Evolutionary conservation across 2,113 vertebrate species (phyloP).

Genomic region (Xiphophorus maculatus): DNA sequence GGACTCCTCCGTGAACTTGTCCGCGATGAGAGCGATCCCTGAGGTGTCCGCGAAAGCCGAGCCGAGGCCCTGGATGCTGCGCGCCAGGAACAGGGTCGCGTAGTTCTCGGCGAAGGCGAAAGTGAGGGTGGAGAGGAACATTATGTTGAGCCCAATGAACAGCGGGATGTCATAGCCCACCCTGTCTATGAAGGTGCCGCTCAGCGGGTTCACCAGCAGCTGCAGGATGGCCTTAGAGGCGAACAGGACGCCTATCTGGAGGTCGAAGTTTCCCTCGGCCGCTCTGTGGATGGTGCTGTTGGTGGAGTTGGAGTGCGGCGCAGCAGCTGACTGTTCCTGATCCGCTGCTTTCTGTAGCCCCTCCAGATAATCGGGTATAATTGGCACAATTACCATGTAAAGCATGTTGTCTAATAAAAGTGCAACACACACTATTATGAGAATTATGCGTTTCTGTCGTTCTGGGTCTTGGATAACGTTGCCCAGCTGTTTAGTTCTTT

Average conservation of each 20-base stretch:
- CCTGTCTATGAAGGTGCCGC: constrained; percentile 94
- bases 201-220: constrained; percentile 93
- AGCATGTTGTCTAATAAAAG: constrained; percentile 98
- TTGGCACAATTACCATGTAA: constrained; percentile 98
- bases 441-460: constrained; percentile 87
- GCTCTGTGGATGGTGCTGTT: constrained; percentile 61
- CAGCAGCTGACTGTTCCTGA: constrained; percentile 13
- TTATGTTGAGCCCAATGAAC: constrained; percentile 89
- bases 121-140: constrained; percentile 92
- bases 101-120: constrained; percentile 96
- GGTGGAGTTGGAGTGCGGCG: constrained; percentile 62
- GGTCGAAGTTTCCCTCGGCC: constrained; percentile 85
- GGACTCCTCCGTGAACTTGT: constrained; percentile 88
- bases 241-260: constrained; percentile 95
- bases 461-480: constrained; percentile 85
- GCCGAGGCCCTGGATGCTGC: constrained; percentile 94
- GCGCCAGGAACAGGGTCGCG: constrained; percentile 88
- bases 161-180: constrained; percentile 94
- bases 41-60: constrained; percentile 97
- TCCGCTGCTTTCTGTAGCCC: constrained; percentile 73
- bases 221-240: constrained; percentile 97
- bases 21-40: constrained; percentile 94
- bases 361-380: constrained; percentile 92
- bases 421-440: constrained; percentile 90
- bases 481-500: constrained; percentile 87